phyloP scores from a whole-genome alignment of 2,113 vertebrate genomes.

The Chitala chitala region DNA sequence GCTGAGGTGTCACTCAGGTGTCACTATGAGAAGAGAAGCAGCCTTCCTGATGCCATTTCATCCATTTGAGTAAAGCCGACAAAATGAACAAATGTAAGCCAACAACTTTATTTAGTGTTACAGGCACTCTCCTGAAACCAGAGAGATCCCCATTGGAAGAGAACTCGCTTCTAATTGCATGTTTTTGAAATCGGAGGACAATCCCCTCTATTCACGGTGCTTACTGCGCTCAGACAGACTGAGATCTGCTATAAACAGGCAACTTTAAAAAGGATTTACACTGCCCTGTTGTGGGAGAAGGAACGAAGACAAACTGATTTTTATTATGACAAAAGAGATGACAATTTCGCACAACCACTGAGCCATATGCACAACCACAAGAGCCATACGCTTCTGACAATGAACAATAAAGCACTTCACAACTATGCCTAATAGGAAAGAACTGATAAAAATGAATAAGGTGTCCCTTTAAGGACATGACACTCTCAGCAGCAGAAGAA shows the following conservation, averaged over 20 bases:
- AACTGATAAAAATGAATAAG: neutral
- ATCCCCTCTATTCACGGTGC: slow-evolving; percentile 47
- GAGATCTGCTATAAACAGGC: slow-evolving; percentile 19
- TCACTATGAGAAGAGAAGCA: slow-evolving; percentile 28
- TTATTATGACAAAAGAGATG: no score
- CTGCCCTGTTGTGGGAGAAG: no score
- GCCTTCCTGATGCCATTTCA: slow-evolving; percentile 21
- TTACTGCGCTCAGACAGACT: slow-evolving; percentile 26
- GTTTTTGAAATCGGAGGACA: slow-evolving; percentile 43
- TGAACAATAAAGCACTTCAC: neutral
- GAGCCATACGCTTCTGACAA: no score
- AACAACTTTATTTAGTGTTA: slow-evolving; percentile 19
- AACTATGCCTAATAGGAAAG: neutral
- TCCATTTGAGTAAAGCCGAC: slow-evolving; percentile 1
- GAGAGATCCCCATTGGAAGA: slow-evolving; percentile 30
- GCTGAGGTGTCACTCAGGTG: no score
- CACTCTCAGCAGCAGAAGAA: neutral
- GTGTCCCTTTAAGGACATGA: neutral
- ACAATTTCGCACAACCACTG: no score
- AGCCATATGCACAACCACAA: no score
- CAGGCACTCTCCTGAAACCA: slow-evolving; percentile 37
- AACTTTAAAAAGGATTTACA: slow-evolving; percentile 19
- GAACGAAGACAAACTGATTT: no score
- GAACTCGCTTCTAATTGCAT: slow-evolving; percentile 48
- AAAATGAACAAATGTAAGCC: slow-evolving; percentile 37